Percentiles rank a stretch among this genome's conserved stretches.
Evolutionary conservation across 2,113 vertebrate genomes (phyloP).

Genomic region (Gadus macrocephalus): DNA sequence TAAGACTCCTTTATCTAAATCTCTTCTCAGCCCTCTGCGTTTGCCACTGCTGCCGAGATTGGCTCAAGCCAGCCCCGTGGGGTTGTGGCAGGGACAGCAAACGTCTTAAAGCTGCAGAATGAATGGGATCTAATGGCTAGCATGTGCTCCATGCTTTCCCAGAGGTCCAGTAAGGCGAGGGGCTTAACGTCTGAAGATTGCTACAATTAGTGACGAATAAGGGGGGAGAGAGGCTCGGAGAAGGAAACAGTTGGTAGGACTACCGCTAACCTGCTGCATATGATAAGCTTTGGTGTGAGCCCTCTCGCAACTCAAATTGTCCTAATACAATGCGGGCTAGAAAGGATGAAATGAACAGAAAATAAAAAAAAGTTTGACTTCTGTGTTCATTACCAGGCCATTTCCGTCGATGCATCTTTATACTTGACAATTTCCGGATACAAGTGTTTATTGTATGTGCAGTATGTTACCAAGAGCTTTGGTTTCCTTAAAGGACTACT

Average conservation of each 20-base stretch:
- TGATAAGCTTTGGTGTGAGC: constrained; percentile 5
- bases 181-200: not conserved
- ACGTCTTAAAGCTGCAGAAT: not conserved
- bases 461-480: not conserved
- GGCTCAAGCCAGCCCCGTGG: not conserved
- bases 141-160: constrained; percentile 2
- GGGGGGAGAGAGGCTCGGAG: constrained; percentile 1
- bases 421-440: not conserved
- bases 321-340: no score
- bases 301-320: no score
- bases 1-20: constrained; percentile 17
- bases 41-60: not conserved
- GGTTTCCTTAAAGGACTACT: not conserved
- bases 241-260: no score
- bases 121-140: constrained; percentile 4
- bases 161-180: not conserved
- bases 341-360: no score
- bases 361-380: no score
- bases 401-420: not conserved
- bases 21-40: not conserved
- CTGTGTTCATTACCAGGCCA: not conserved
- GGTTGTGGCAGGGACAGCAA: not conserved
- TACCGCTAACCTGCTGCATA: not conserved
- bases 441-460: constrained; percentile 2
- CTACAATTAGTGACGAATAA: no score